These are phyloP conservation scores for Pteronura brasiliensis DNA, from an alignment of 2,113 vertebrate species.

Conservation along the genomic window DNA sequence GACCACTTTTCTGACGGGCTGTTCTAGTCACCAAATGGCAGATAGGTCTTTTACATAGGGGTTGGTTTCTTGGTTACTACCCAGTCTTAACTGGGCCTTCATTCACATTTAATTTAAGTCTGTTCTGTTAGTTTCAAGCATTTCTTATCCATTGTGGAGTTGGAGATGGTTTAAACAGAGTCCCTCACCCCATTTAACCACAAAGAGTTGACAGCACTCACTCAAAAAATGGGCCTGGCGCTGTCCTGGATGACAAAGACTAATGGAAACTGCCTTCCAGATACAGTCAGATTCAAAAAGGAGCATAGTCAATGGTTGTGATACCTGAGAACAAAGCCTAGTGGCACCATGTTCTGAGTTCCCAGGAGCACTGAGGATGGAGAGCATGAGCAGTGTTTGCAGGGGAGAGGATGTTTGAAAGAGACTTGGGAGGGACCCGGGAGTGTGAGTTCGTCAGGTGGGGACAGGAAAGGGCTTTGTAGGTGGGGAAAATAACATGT, in stretches of 20 bases:
- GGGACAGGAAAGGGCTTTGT: background rate
- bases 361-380: background rate
- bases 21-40: background rate
- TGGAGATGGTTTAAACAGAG: background rate
- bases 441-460: background rate
- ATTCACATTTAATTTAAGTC: background rate
- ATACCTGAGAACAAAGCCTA: background rate
- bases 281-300: background rate
- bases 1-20: background rate
- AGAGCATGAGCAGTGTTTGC: background rate
- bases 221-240: background rate
- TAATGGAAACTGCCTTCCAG: background rate
- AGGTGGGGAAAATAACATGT: background rate
- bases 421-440: background rate
- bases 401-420: background rate
- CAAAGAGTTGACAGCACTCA: background rate
- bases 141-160: background rate
- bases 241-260: background rate
- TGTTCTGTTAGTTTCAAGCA: background rate
- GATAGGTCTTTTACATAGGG: background rate
- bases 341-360: background rate
- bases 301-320: background rate
- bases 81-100: background rate
- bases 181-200: background rate
- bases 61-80: background rate